Evolutionary conservation across 2,888 invertebrate species (phyloP), one percentile per base, ranked within the genome.

Genomic region (Lithophane semibrunnea): DNA sequence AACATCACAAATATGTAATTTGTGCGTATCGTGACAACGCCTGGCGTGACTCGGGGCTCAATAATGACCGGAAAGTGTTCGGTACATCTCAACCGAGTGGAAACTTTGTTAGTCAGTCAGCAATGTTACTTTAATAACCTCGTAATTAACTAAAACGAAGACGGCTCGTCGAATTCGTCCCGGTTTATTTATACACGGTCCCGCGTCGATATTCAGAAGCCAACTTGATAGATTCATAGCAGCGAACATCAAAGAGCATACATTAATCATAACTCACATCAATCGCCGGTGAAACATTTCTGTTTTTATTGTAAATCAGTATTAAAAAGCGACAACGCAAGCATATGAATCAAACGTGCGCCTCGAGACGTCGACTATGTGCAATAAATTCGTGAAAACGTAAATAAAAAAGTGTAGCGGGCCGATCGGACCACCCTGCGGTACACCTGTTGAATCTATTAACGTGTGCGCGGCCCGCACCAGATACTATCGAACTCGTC

Each of bases 251-350:
- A 96, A 96, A 96, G 96, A 93, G 92, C 91, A 88, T 86, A 92
- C 96, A 96, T 96, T 95, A 96, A 96, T 96, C 96, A 96, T 96
- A 96, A 96, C 96, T 95, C 94, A 95, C 96, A 96, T 96, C 96
- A 96, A 96, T 96, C 96, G 96, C 95, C 94, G 93, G 93, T 94
- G 94, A 93, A 94, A 94, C 95, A 92, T 92, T 94, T 94, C 94
- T 95, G 95, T 95, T 96, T 96, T 96, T 96, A 96, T 96, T 96
- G 96, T 96, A 95, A 96, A 96, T 96, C 96, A 95, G 96, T 95
- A 96, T 96, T 96, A 96, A 96, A 96, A 96, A 95, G 96, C 94
- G 95, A 96, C 95, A 95, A 94, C 92, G 94, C 93, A 93, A 93
- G 95, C 94, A 92, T 92, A 95, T 96, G 95, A 96, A 96, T 96